Base-by-base conservation (phyloP, 2,797 vertebrate species). In the Chelon labrosus region DNA sequence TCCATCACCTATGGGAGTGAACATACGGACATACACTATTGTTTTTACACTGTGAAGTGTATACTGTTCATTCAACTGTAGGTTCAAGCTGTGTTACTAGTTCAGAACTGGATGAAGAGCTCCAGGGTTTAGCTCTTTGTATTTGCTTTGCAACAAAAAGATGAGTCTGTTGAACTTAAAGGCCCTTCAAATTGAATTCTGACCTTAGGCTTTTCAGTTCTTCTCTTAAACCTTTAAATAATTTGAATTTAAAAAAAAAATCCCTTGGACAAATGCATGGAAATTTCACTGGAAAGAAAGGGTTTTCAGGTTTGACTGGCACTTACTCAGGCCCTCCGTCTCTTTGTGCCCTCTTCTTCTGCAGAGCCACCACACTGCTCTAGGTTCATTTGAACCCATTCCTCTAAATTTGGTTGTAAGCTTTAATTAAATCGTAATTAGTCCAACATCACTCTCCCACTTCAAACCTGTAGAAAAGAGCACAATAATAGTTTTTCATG, bases 31-130 rank as follows among this genome's bases (percentile, higher is more conserved):
- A 11, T 5, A 44, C 31, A 31, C 31, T 31, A 31, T 31, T 31
- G 1, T 19, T 56, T 6, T 44, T 55, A 64, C 69, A 73, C 80
- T 79, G 77, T 82, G 69, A 83, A 38, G 38, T 59, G 47, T 31
- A 31, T 31, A 31, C 31, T 39, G 38, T 74, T 60, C 39, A 37
- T 49, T 22, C 7, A 46, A 19, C 17, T 11, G 13, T 17, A 8
- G 5, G 10, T 56, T 55, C 17, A 8, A 27, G 9, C 35, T 70
- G 27, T 38, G 42, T 44, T 16, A 16, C 42, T 0, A 44, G 10
- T 44, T 44, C 14, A 44, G 4, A 44, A 44, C 42, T 44, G 42
- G 42, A 44, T 44, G 42, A 16, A 44, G 13, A 44, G 42, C 42
- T 44, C 42, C 14, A 16, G 16, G 13, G 6, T 11, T 44, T 7